phyloP scores from a whole-genome alignment of 2,797 vertebrate species.

The Megaceryle alcyon region DNA sequence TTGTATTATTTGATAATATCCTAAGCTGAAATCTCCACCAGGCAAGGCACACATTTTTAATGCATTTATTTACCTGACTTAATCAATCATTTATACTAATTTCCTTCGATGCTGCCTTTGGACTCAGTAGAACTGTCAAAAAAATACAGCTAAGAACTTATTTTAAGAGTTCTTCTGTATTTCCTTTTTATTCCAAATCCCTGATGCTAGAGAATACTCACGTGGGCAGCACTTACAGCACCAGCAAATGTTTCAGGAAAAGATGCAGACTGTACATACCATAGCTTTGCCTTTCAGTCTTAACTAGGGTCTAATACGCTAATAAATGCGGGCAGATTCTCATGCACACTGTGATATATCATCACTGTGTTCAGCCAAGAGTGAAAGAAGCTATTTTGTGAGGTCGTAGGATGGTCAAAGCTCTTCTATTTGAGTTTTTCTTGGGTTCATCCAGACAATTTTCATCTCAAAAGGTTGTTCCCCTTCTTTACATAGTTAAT shows the following conservation, averaged over 20 bases:
- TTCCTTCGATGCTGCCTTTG: not conserved
- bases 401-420: slow-evolving; percentile 59
- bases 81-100: not conserved
- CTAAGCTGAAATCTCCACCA: not conserved
- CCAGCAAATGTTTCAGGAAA: not conserved
- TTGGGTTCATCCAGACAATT: slow-evolving; percentile 53
- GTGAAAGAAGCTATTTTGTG: slow-evolving; percentile 66
- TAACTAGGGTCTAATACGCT: slow-evolving; percentile 16
- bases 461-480: slow-evolving; percentile 57
- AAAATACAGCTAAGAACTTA: not conserved
- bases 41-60: not conserved
- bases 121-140: not conserved
- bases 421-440: slow-evolving; percentile 54
- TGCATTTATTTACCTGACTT: not conserved
- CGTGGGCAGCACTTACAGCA: not conserved
- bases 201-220: not conserved
- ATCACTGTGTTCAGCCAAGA: slow-evolving; percentile 56
- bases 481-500: slow-evolving; percentile 57
- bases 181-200: not conserved
- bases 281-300: not conserved
- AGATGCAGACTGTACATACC: not conserved
- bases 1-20: not conserved
- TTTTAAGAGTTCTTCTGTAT: not conserved
- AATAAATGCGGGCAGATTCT: not conserved
- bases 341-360: slow-evolving; percentile 35